Percentiles rank a stretch among this genome's conserved stretches.
Conservation (phyloP, 2,888 invertebrate species). For the Diadromus collaris region DNA sequence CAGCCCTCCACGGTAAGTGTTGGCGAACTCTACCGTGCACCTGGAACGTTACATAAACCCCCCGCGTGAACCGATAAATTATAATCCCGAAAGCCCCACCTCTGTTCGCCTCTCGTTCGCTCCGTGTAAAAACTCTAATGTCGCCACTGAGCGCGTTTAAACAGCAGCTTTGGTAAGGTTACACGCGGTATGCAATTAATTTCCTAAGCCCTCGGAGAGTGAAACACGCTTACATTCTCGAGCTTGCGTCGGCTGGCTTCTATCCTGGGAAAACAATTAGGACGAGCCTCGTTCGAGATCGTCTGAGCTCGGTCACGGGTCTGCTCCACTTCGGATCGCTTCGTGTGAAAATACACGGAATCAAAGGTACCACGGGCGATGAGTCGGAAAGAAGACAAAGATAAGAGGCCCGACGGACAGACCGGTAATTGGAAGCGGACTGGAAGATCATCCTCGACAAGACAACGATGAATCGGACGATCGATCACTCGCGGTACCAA, state of each 20-base stretch:
- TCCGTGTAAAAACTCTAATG: slow-evolving; percentile 49
- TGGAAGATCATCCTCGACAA: neutral
- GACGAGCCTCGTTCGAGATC: neutral
- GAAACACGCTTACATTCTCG: neutral
- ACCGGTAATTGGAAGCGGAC: neutral
- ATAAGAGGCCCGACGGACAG: neutral
- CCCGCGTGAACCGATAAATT: slow-evolving; percentile 56
- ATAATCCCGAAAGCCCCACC: slow-evolving; percentile 45
- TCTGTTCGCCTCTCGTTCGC: slow-evolving; percentile 12
- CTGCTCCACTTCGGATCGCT: neutral
- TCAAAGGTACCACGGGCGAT: neutral
- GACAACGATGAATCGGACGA: neutral
- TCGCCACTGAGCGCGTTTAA: slow-evolving; percentile 34
- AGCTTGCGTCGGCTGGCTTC: neutral
- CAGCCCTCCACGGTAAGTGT: slow-evolving; percentile 66
- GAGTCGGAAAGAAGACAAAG: neutral
- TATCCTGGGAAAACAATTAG: slow-evolving; percentile 17
- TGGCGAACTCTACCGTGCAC: slow-evolving; percentile 67
- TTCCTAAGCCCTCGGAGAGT: slow-evolving; percentile 32
- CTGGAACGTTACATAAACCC: slow-evolving; percentile 64
- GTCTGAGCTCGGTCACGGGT: neutral
- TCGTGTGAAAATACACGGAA: neutral
- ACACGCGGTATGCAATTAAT: slow-evolving; percentile 17
- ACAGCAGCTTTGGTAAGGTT: slow-evolving; percentile 13
- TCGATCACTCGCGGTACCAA: neutral